phyloP scores from a whole-genome alignment of 2,888 invertebrate genomes.

The Dynastes grantii region DNA sequence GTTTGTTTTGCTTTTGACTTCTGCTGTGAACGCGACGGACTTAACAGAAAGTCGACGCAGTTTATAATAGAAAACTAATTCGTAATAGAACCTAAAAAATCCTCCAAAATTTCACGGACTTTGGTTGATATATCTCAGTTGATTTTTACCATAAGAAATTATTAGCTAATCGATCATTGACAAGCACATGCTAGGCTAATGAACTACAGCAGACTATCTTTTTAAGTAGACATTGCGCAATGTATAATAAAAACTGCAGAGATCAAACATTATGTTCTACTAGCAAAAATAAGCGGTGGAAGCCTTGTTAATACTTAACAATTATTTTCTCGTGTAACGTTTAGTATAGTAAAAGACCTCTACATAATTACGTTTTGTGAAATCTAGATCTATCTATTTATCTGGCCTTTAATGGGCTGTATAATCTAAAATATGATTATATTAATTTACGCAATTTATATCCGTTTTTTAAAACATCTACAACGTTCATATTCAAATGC shows the following conservation, averaged over 20 bases:
- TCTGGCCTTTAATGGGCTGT: too few relatives aligned
- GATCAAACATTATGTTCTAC: neutral
- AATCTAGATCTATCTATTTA: neutral
- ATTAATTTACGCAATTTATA: neutral
- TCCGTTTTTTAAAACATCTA: slow-evolving; percentile 5
- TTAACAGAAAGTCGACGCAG: slow-evolving; percentile 23
- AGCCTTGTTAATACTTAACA: neutral
- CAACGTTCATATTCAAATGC: neutral
- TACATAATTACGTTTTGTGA: neutral
- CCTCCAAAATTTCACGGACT: neutral
- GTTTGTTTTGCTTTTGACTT: slow-evolving; percentile 53
- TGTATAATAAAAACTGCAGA: neutral
- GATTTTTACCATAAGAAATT: neutral
- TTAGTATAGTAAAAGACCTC: neutral
- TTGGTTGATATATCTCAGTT: neutral
- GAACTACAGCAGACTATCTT: neutral
- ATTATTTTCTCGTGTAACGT: neutral
- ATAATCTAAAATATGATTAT: neutral
- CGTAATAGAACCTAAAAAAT: neutral
- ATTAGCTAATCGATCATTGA: slow-evolving; percentile 1
- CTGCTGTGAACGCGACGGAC: slow-evolving; percentile 47
- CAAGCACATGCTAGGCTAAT: slow-evolving; percentile 14
- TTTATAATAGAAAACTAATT: slow-evolving; percentile 10
- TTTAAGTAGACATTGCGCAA: slow-evolving; percentile 27
- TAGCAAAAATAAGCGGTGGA: neutral